phyloP scores from a whole-genome alignment of 2,888 invertebrate genomes.

The Glaucopsyche alexis region DNA sequence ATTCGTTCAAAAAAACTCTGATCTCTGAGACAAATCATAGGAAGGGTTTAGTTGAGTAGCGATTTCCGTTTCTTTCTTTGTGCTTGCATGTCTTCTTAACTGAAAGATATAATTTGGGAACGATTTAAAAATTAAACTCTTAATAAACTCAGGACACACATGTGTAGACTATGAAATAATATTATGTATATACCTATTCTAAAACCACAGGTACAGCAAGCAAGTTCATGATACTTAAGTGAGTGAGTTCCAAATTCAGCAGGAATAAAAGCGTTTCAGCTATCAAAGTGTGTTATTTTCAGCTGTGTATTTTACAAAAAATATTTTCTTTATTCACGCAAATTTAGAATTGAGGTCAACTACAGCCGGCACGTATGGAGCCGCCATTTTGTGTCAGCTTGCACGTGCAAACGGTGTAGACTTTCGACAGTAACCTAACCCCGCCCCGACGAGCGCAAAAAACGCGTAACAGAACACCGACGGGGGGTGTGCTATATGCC shows the following conservation, averaged over 20 bases:
- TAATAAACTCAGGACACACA: too few species aligned
- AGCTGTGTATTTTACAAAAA: conserved; percentile 17
- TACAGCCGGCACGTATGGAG: conserved; percentile 30
- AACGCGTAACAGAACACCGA: conserved; percentile 63
- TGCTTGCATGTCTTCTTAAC: conserved; percentile 14
- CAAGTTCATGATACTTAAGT: background rate
- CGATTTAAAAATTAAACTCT: too few species aligned
- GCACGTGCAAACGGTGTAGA: conserved; percentile 75
- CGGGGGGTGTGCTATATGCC: conserved; percentile 49
- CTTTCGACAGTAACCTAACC: conserved; percentile 68
- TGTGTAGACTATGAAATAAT: too few species aligned
- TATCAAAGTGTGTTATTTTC: conserved; percentile 11
- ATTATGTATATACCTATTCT: background rate
- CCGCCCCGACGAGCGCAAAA: conserved; percentile 66
- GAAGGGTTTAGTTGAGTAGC: conserved; percentile 61
- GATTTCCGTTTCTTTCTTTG: conserved; percentile 60
- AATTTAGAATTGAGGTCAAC: conserved; percentile 31
- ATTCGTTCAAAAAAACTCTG: conserved; percentile 55
- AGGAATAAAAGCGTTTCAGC: background rate
- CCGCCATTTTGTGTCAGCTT: conserved; percentile 53
- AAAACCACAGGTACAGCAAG: background rate
- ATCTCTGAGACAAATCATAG: conserved; percentile 57
- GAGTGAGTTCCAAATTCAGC: background rate
- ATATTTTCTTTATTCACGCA: conserved; percentile 20
- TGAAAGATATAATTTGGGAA: conserved; percentile 2